A percentile compares a stretch with the other conserved stretches of the same genome.
phyloP scores from a whole-genome alignment of 2,113 vertebrate genomes.

The Upupa epops region DNA sequence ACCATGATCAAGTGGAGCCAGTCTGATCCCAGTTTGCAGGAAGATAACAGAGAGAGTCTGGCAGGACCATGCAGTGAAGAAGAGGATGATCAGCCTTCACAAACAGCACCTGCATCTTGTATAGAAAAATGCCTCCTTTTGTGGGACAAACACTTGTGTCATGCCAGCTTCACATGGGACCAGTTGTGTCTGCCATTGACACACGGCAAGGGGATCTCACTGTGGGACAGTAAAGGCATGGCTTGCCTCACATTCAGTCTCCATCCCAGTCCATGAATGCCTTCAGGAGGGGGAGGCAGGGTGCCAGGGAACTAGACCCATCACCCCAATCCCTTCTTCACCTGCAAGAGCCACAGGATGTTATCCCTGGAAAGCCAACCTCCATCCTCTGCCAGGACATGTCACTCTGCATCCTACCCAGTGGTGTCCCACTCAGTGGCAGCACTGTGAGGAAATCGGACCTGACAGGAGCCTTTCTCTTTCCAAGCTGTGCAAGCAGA shows the following conservation, averaged over 20 bases:
- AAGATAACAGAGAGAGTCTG: background rate
- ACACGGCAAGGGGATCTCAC: rapidly evolving
- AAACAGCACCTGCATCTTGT: rapidly evolving
- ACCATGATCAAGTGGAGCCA: rapidly evolving
- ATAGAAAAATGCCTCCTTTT: background rate
- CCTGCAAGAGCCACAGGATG: background rate
- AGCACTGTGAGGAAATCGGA: background rate
- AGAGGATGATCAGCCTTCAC: background rate
- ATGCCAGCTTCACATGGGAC: background rate
- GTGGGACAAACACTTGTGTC: background rate
- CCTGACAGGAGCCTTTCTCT: rapidly evolving
- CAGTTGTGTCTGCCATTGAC: background rate
- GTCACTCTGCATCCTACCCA: background rate
- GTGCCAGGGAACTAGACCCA: background rate
- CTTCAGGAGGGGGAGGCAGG: background rate
- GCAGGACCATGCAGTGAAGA: background rate
- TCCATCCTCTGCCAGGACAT: background rate
- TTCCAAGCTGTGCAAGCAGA: background rate
- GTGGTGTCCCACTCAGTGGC: background rate
- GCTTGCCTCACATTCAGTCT: rapidly evolving
- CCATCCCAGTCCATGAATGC: background rate
- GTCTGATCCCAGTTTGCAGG: background rate
- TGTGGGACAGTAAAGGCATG: background rate
- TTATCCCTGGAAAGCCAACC: background rate
- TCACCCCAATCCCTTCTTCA: background rate